Evolutionary conservation across 2,797 vertebrate genomes (phyloP).

Genomic region (Lagorchestes hirsutus): DNA sequence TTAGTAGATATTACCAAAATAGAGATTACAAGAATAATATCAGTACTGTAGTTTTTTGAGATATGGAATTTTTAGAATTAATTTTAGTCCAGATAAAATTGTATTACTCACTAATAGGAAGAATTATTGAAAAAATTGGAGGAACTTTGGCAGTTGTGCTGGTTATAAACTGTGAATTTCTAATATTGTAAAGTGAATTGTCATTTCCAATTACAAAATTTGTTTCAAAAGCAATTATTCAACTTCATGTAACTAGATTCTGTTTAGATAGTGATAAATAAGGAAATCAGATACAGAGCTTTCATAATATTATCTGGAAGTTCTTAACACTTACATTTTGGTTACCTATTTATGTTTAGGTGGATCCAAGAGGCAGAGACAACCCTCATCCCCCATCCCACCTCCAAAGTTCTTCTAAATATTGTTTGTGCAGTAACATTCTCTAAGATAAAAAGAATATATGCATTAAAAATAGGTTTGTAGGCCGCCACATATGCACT

Average conservation of each 20-base stretch:
- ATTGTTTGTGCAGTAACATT: slow-evolving; percentile 58
- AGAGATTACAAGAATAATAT: slow-evolving; percentile 77
- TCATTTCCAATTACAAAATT: slow-evolving; percentile 75
- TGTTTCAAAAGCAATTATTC: slow-evolving; percentile 68
- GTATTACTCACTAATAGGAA: slow-evolving; percentile 78
- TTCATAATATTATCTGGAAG: slow-evolving; percentile 72
- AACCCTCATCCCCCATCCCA: slow-evolving; percentile 2
- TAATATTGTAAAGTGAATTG: slow-evolving; percentile 74
- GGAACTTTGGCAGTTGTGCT: slow-evolving; percentile 79
- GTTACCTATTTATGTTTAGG: slow-evolving; percentile 70
- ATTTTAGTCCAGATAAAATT: slow-evolving; percentile 80
- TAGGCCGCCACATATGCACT: slow-evolving; percentile 31
- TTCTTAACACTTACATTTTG: slow-evolving; percentile 66
- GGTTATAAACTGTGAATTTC: slow-evolving; percentile 85
- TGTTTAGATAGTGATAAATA: slow-evolving; percentile 71
- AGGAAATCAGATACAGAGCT: slow-evolving; percentile 76
- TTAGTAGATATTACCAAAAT: slow-evolving; percentile 81
- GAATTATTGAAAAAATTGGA: slow-evolving; percentile 81
- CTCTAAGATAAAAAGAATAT: slow-evolving; percentile 36
- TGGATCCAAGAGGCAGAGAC: slow-evolving; percentile 24
- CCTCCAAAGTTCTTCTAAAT: slow-evolving; percentile 61
- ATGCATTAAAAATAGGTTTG: slow-evolving; percentile 50
- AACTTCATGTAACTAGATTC: slow-evolving; percentile 69
- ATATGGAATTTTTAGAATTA: slow-evolving; percentile 79
- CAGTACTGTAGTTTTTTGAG: slow-evolving; percentile 81